Percentiles rank a stretch among this genome's conserved stretches.
These are phyloP conservation scores for Parauchenoglanis ngamensis DNA, from an alignment of 2,797 vertebrate species.

Conservation along the genomic window DNA sequence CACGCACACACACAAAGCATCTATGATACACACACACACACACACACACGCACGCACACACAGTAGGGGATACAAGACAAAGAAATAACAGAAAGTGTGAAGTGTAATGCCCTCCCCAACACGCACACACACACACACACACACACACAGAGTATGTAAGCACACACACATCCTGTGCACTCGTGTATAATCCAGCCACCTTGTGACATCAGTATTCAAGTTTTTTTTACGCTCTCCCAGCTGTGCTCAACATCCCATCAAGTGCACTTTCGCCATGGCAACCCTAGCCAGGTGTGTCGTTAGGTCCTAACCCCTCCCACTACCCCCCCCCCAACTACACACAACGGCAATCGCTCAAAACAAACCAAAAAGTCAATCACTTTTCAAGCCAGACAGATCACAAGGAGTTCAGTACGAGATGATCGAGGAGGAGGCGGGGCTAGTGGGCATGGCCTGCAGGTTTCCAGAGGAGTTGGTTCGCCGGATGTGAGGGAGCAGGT, in stretches of 20 bases:
- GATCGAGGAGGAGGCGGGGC: slow-evolving; percentile 83
- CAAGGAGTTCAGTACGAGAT: slow-evolving; percentile 83
- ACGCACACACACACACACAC: slow-evolving; percentile 5
- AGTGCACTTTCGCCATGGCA: slow-evolving; percentile 29
- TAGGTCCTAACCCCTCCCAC: slow-evolving; percentile 25
- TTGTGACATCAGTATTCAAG: slow-evolving; percentile 30
- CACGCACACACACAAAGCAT: not conserved
- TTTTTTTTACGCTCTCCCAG: not conserved
- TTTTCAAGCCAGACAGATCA: not conserved
- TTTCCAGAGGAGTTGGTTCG: slow-evolving; percentile 97
- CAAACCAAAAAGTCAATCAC: not conserved
- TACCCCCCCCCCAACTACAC: not conserved
- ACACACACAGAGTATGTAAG: not conserved
- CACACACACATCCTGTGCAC: slow-evolving; percentile 29
- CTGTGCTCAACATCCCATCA: slow-evolving; percentile 37
- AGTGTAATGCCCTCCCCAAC: slow-evolving; percentile 11
- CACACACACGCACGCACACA: not conserved
- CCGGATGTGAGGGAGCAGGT: slow-evolving; percentile 98
- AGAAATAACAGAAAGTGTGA: slow-evolving; percentile 1
- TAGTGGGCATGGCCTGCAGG: slow-evolving; percentile 82
- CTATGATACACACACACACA: not conserved
- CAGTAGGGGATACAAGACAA: not conserved
- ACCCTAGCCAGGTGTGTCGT: slow-evolving; percentile 32
- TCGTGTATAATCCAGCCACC: slow-evolving; percentile 13
- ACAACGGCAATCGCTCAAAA: not conserved